Conservation (phyloP, 2,888 invertebrate species). For the Cephus pulcher region DNA sequence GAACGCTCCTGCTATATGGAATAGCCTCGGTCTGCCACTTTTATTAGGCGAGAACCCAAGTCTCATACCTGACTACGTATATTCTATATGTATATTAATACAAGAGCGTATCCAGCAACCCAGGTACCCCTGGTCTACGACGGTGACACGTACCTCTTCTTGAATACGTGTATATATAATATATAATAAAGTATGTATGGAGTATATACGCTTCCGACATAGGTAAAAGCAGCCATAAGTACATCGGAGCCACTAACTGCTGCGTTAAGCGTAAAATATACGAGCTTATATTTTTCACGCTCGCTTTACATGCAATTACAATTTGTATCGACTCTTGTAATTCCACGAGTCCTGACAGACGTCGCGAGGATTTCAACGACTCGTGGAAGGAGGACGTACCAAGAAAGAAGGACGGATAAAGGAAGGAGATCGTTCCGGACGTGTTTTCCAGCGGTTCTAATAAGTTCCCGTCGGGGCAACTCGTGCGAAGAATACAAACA, state of each 20-base stretch:
- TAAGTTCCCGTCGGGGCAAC: constrained; percentile 24
- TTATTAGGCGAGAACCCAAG: constrained; percentile 11
- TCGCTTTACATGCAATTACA: constrained; percentile 50
- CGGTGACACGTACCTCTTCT: not conserved
- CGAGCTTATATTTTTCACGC: constrained; percentile 36
- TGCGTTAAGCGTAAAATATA: constrained; percentile 32
- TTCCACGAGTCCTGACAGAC: not conserved
- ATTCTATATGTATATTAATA: not conserved
- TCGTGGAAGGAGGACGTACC: constrained; percentile 3
- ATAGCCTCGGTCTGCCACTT: constrained; percentile 5
- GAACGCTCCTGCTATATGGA: constrained; percentile 4
- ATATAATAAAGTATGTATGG: not conserved
- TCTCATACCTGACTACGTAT: not conserved
- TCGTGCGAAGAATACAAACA: constrained; percentile 62
- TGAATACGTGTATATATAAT: not conserved
- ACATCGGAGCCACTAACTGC: constrained; percentile 25
- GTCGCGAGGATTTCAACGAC: not conserved
- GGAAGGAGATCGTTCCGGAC: constrained; percentile 23
- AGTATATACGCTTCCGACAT: too few relatives aligned
- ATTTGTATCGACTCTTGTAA: constrained; percentile 39
- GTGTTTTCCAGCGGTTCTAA: not conserved
- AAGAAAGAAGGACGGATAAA: constrained; percentile 6
- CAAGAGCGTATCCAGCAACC: not conserved
- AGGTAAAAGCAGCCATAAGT: not conserved
- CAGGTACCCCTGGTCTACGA: not conserved